Conservation (phyloP, 2,888 invertebrate genomes). For the Isoperla grammatica region DNA sequence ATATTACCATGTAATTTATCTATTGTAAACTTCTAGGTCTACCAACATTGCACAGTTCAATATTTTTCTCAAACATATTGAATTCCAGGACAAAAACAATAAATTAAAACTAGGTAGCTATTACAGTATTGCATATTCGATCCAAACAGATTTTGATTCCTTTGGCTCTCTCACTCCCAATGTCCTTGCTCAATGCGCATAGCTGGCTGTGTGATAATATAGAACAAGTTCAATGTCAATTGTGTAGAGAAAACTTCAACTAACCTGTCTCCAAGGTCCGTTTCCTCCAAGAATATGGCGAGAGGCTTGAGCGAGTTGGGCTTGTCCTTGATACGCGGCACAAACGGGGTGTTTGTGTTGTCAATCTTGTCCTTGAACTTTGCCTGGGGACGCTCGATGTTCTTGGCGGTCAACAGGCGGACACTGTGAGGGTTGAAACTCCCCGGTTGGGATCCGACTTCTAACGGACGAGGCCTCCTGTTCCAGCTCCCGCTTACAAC, state of each 20-base stretch:
- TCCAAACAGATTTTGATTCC: too few relatives aligned
- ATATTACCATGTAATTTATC: too few relatives aligned
- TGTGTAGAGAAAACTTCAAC: background rate
- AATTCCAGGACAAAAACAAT: too few relatives aligned
- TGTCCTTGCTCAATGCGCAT: constrained; percentile 18
- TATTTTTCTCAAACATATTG: too few relatives aligned
- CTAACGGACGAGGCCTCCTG: constrained; percentile 20
- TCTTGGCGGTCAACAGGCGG: constrained; percentile 61
- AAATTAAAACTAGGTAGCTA: too few relatives aligned
- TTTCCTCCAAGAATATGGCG: constrained; percentile 63
- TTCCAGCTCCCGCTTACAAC: constrained; percentile 59
- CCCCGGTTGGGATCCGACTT: background rate
- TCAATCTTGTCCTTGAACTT: constrained; percentile 80
- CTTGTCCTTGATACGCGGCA: constrained; percentile 77
- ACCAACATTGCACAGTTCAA: too few relatives aligned
- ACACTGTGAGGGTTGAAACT: constrained; percentile 38
- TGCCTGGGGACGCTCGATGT: constrained; percentile 75
- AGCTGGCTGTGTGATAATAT: too few relatives aligned
- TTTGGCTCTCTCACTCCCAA: too few relatives aligned
- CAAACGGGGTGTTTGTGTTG: constrained; percentile 72
- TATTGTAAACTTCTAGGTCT: too few relatives aligned
- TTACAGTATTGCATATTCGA: too few relatives aligned
- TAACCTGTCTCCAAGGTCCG: constrained; percentile 52
- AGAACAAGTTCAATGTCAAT: too few relatives aligned
- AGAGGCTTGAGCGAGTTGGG: constrained; percentile 82